These are phyloP conservation scores for Brachynemurus nebulosus DNA, from an alignment of 2,888 invertebrate species.

Conservation along the genomic window DNA sequence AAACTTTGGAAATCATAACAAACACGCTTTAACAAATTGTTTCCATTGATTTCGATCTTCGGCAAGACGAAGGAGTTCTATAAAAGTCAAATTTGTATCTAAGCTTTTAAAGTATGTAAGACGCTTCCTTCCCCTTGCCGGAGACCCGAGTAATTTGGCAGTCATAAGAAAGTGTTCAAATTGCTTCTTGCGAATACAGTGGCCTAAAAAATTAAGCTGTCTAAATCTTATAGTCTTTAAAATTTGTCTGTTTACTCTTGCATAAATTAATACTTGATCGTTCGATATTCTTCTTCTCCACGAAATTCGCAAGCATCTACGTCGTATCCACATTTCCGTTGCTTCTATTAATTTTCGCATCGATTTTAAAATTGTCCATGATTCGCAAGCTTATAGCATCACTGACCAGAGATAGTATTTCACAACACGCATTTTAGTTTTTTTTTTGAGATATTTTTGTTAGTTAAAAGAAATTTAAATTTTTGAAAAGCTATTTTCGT, in stretches of 20 bases:
- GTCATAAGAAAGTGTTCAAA: neutral
- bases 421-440: neutral
- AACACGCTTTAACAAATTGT: neutral
- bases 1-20: neutral
- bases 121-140: no score
- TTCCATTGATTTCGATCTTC: neutral
- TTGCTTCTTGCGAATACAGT: neutral
- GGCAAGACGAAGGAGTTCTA: neutral
- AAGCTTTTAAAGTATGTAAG: no score
- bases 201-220: neutral
- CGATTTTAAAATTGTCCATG: no score
- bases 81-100: no score
- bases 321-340: no score
- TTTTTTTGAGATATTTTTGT: neutral
- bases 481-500: neutral
- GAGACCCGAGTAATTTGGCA: no score
- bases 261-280: no score
- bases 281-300: no score
- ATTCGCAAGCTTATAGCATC: no score
- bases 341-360: no score
- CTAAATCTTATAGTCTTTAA: neutral
- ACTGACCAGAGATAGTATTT: neutral
- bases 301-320: no score
- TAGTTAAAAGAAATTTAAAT: neutral
- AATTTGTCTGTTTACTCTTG: neutral